phyloP scores from a whole-genome alignment of 2,113 vertebrate species.

The Amphiprion percula region DNA sequence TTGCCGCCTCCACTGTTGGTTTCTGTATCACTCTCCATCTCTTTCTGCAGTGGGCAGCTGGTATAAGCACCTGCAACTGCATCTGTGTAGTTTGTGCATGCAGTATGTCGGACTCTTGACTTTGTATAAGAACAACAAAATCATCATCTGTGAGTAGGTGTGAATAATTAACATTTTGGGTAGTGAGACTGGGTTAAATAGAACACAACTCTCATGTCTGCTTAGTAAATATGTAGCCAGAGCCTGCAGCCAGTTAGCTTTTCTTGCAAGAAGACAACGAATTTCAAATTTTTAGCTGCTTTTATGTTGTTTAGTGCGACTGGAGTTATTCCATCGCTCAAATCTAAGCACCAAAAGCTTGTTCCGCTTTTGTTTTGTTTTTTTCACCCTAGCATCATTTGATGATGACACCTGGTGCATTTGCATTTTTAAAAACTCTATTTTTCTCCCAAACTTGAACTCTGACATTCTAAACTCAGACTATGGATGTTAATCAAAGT shows the following conservation, averaged over 20 bases:
- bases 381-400: neutral
- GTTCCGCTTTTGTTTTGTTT: neutral
- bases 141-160: neutral
- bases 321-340: too few species aligned
- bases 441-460: slow-evolving; percentile 56
- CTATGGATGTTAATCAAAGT: slow-evolving; percentile 81
- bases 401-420: slow-evolving; percentile 14
- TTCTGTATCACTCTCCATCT: neutral
- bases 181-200: too few species aligned
- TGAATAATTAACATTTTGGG: too few species aligned
- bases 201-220: too few species aligned
- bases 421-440: slow-evolving; percentile 33
- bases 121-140: neutral
- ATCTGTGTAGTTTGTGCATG: slow-evolving; percentile 30
- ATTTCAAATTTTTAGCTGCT: too few species aligned
- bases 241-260: too few species aligned
- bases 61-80: slow-evolving; percentile 33
- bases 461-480: slow-evolving; percentile 73
- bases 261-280: too few species aligned
- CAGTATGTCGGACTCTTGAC: slow-evolving; percentile 9
- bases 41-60: slow-evolving; percentile 17
- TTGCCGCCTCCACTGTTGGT: neutral
- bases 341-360: neutral
- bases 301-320: too few species aligned
- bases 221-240: too few species aligned